Base-by-base conservation (phyloP, 2,113 vertebrate genomes). In the Oriolus oriolus region DNA sequence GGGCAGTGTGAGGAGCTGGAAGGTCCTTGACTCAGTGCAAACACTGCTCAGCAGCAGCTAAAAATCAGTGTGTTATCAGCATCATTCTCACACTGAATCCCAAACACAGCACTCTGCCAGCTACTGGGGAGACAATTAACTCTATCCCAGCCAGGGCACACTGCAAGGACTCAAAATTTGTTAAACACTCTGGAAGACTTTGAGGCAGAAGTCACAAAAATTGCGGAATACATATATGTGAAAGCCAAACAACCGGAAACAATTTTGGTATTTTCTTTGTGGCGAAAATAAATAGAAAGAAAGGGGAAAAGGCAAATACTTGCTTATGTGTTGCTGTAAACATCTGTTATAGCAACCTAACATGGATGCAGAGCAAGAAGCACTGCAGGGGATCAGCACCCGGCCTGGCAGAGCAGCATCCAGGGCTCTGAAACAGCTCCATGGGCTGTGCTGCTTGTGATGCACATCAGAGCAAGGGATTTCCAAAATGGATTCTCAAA, bases 281-380 rank as follows among this genome's bases (percentile, higher is more conserved):
- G 21, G 53, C 39, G 10, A 24, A 20, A 44, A 42, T 9, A 35
- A 59, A 35, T 24, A 14, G 3, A 20, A 44, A 45, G 4, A 13
- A 7, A 19, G 2, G 3, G 2, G 0, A 20, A 31, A 66, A 20
- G 19, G 6, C 7, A 65, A 75, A 52, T 5, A 64, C 52, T 75
- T 79, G 7, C 4, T 56, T 52, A 14, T 56, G 0, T 59, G 12
- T 73, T 56, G 13, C 15, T 79, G 53, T 31, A 76, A 88, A 31
- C 13, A 41, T 56, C 35, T 68, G 16, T 33, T 33, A 8, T 16
- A 50, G 23, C 18, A 63, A 78, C 89, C n/a, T 18, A 56, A 22
- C 2, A 10, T 0, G 2, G 47, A 11, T 75, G 8, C 27, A 71
- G 77, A 71, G 47, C 14, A 59, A 70, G 50, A 42, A 5, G 9